Evolutionary conservation across 2,797 vertebrate species (phyloP), one percentile per base, ranked within the genome.

Genomic region (Benthosema pterotum): DNA sequence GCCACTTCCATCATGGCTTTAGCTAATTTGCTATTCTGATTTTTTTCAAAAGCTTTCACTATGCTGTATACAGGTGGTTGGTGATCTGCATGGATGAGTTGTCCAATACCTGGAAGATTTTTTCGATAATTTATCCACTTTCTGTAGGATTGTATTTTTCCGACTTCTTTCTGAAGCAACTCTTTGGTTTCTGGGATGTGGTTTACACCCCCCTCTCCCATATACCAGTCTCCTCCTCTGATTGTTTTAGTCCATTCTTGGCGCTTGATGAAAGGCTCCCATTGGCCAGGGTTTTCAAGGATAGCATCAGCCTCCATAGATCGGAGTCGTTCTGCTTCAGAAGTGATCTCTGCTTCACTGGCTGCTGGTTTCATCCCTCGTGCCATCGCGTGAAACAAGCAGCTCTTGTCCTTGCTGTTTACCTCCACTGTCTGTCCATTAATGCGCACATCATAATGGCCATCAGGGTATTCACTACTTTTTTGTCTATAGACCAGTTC

Each of bases 401-500:
- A 59, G 45, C 49, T 47, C 42, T 59, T 59, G 28, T 13, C 67
- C 38, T 45, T 5, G 2, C 8, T 47, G 7, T 14, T n/a, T 51
- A 60, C 43, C 15, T 8, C 54, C 15, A 54, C 61, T 53, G 16
- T 52, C 45, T 58, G 42, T 13, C 53, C 38, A 19, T 70, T 56
- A 32, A 71, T 60, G 7, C 0, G 45, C 12, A 71, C 69, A 71
- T 71, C 69, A 11, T 71, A 71, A 50, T 65, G 57, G 46, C 62
- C 51, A 4, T 65, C 46, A 49, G 56, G 69, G 57, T 60, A 11
- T 11, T 60, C 42, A 1, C 5, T 32, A 65, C 69, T 60, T 38
- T 55, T 65, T 16, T 62, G 57, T 54, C 51, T 63, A 47, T 83
- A 79, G 46, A 85, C 56, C 56, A 85, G 55, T 17, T 63, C 70